Evolutionary conservation across 2,113 vertebrate species (phyloP).

Genomic region (Notothenia rossii): DNA sequence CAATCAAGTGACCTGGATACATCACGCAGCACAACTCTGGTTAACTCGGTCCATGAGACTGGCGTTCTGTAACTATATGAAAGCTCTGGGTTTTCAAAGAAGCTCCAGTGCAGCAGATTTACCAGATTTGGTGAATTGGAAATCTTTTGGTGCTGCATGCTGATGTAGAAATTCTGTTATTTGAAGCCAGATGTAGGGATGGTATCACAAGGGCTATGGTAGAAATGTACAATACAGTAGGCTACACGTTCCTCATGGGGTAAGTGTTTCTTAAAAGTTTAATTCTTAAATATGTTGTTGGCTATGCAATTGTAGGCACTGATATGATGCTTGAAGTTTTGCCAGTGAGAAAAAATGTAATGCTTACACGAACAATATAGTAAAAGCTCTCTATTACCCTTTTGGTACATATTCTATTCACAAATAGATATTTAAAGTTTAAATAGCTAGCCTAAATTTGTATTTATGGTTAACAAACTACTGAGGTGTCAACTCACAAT

Average conservation of each 20-base stretch:
- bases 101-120: not conserved
- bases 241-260: not conserved
- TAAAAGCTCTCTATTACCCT: not conserved
- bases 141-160: not conserved
- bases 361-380: not conserved
- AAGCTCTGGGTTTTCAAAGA: not conserved
- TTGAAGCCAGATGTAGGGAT: conserved; percentile 17
- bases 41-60: conserved; percentile 14
- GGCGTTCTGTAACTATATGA: not conserved
- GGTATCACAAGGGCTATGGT: not conserved
- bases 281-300: not conserved
- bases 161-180: not conserved
- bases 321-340: not conserved
- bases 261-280: conserved; percentile 13
- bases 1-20: conserved; percentile 62
- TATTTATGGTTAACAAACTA: not conserved
- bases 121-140: not conserved
- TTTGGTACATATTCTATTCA: not conserved
- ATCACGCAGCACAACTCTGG: conserved; percentile 30
- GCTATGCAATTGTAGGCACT: not conserved
- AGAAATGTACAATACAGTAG: not conserved
- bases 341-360: not conserved
- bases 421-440: not conserved
- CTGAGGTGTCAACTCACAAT: not conserved
- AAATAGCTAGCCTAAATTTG: not conserved